Base-by-base conservation (phyloP, 2,888 invertebrate species). In the Caenorhabditis auriculariae region DNA sequence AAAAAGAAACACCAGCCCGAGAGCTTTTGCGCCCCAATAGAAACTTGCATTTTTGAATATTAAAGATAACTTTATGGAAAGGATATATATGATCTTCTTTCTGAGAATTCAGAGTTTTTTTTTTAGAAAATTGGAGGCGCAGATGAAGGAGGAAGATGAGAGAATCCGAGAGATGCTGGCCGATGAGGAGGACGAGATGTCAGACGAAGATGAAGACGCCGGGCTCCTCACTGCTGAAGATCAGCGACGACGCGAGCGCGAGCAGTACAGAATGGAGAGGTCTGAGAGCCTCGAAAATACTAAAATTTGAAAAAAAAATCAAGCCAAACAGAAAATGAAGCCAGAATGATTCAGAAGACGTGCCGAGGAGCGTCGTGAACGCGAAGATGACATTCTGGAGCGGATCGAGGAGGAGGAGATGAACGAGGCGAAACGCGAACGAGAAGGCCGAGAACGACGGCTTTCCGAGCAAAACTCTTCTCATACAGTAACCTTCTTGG, bases 91-190 rank as follows among this genome's bases (percentile, higher is more conserved):
- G 35, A 35, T 35, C 15, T 35, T 35, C 41, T 17, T 41, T 9
- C 28, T 12, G 4, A 17, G 5, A 21, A 12, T 19, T 17, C 26
- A 7, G 28, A 52, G 47, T 51, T 38, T 44, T 42, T 50, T 27
- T 56, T 57, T 19, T 24, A 54, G 54, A 48, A 67, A 45, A 60
- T 57, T 23, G 66, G n/a, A n/a, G n/a, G n/a, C n/a, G n/a, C n/a
- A 69, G 38, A 69, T 69, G 69, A 45, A 53, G 27, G 66, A 69
- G 44, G 69, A 69, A 43, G 60, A 66, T 37, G 66, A 63, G 42
- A 56, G 66, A 53, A 23, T 64, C 42, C 49, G 48, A 42, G 55
- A 63, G 41, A 60, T 66, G 60, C 32, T 69, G 39, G 60, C 59
- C 15, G 69, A 69, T 47, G 69, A 69, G 35, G 69, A 66, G 35